Conservation (phyloP, 2,888 invertebrate species). For the Leptopilina myrica region DNA sequence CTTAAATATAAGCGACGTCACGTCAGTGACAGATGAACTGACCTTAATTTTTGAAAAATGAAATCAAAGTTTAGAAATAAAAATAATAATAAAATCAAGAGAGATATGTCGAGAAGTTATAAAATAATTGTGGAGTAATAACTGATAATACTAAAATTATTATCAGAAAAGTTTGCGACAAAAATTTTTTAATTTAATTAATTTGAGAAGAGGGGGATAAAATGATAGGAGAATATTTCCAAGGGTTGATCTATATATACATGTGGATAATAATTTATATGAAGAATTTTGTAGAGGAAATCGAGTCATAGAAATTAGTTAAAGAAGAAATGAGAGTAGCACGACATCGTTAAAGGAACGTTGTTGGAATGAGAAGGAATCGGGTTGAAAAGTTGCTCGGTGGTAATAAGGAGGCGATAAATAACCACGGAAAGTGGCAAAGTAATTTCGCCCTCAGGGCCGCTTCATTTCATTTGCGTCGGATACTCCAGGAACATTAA, state of each 20-base stretch:
- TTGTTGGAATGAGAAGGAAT: constrained; percentile 48
- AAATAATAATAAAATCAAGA: no score
- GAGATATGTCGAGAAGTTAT: no score
- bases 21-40: no score
- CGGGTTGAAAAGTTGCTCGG: constrained; percentile 55
- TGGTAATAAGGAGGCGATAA: constrained; percentile 72
- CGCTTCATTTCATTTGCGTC: constrained; percentile 50
- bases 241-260: neutral
- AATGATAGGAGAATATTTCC: no score
- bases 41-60: no score
- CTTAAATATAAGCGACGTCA: no score
- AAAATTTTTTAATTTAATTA: no score
- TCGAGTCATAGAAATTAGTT: constrained; percentile 35
- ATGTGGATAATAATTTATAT: neutral
- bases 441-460: constrained; percentile 70
- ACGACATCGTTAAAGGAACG: constrained; percentile 55
- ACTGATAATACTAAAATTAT: no score
- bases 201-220: no score
- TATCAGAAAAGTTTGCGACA: no score
- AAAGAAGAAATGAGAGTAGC: constrained; percentile 28
- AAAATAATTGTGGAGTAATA: no score
- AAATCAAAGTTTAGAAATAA: no score
- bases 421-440: constrained; percentile 71
- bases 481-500: constrained; percentile 63
- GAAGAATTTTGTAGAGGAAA: constrained; percentile 16